Conservation (phyloP, 2,888 invertebrate species). For the Glaucopsyche alexis region DNA sequence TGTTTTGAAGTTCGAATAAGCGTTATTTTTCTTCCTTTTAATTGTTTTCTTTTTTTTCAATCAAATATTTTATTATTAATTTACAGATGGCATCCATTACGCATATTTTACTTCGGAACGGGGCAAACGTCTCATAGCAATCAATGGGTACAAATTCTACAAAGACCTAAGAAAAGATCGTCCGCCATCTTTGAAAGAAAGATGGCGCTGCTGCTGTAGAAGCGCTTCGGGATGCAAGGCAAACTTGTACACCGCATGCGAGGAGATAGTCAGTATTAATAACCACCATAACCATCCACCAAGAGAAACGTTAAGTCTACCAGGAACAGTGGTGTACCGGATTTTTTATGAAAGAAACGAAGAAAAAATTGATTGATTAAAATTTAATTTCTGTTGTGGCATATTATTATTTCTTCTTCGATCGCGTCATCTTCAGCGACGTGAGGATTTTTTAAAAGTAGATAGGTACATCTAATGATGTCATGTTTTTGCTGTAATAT, state of each 20-base stretch:
- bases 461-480: no score
- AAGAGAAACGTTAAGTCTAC: not conserved
- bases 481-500: no score
- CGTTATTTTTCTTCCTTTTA: no score
- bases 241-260: constrained; percentile 37
- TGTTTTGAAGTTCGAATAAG: no score
- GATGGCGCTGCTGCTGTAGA: constrained; percentile 8
- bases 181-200: not conserved
- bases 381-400: not conserved
- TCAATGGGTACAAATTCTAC: constrained; percentile 4
- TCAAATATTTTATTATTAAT: not conserved
- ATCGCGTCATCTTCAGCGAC: no score
- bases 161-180: constrained; percentile 7
- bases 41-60: not conserved
- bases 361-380: not conserved
- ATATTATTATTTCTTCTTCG: no score
- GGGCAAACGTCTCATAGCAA: constrained; percentile 13
- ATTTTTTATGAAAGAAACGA: not conserved
- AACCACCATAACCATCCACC: constrained; percentile 21
- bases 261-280: constrained; percentile 32
- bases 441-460: no score
- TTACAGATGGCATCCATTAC: constrained; percentile 9
- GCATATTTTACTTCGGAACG: constrained; percentile 6
- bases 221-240: constrained; percentile 42
- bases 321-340: not conserved